Conservation (phyloP, 2,797 vertebrate genomes). For the Tokudaia muenninki region DNA sequence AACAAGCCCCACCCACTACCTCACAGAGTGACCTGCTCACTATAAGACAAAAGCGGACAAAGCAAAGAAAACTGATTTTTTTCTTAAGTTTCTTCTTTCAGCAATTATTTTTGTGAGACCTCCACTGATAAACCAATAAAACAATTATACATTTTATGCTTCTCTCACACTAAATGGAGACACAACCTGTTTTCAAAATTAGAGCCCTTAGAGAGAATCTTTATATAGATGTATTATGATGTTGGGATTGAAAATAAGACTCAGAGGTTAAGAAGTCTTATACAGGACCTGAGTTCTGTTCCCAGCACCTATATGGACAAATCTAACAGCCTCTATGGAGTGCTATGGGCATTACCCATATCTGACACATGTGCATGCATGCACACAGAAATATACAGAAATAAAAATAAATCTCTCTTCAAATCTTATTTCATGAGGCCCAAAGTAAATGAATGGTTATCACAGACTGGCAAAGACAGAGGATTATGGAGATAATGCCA, state of each 20-base stretch:
- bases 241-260: neutral
- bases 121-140: neutral
- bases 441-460: neutral
- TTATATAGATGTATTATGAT: neutral
- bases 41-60: constrained; percentile 22
- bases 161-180: constrained; percentile 36
- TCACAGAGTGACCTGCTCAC: constrained; percentile 8
- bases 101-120: constrained; percentile 39
- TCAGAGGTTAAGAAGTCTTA: neutral
- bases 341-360: neutral
- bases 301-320: neutral
- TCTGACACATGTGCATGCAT: neutral
- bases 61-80: constrained; percentile 10
- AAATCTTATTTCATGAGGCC: neutral
- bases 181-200: neutral
- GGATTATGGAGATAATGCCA: neutral
- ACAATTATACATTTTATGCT: constrained; percentile 23
- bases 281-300: neutral
- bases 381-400: neutral
- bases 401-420: neutral
- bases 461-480: neutral
- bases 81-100: constrained; percentile 16
- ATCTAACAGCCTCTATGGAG: too few species aligned
- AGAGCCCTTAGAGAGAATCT: neutral
- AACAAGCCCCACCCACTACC: neutral